A percentile compares a stretch with the other conserved stretches of the same genome.
Evolutionary conservation across 2,797 vertebrate species (phyloP).

Genomic region (Urophycis tenuis): DNA sequence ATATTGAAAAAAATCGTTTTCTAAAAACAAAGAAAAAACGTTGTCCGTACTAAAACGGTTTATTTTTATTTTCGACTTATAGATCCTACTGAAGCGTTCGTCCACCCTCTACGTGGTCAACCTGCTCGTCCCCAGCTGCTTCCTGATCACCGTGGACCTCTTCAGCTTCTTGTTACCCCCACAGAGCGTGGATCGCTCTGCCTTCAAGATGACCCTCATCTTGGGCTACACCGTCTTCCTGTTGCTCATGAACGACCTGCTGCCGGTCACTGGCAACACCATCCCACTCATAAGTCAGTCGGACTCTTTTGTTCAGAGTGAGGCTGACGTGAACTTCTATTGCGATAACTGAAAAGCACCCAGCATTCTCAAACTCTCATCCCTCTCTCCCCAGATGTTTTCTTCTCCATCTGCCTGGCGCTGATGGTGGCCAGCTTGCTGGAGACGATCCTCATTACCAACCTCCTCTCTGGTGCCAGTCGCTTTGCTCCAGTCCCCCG

Average conservation of each 20-base stretch:
- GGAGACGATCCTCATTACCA: slow-evolving; percentile 69
- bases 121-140: slow-evolving; percentile 70
- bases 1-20: not conserved
- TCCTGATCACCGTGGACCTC: slow-evolving; percentile 73
- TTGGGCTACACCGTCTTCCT: slow-evolving; percentile 75
- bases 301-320: not conserved
- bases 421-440: slow-evolving; percentile 73
- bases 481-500: slow-evolving; percentile 41
- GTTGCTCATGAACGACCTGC: slow-evolving; percentile 71
- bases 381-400: slow-evolving; percentile 53
- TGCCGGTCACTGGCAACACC: slow-evolving; percentile 62
- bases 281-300: slow-evolving; percentile 68
- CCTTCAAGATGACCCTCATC: slow-evolving; percentile 77
- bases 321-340: not conserved
- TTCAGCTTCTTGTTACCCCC: slow-evolving; percentile 75
- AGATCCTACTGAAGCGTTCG: slow-evolving; percentile 63
- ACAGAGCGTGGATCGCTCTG: slow-evolving; percentile 57
- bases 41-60: too few species aligned
- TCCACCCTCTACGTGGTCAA: slow-evolving; percentile 65
- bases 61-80: not conserved
- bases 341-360: not conserved
- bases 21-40: too few species aligned
- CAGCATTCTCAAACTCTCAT: not conserved
- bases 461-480: slow-evolving; percentile 51
- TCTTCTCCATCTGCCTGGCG: slow-evolving; percentile 68